phyloP scores from a whole-genome alignment of 2,113 vertebrate species.

The Phrynosoma platyrhinos region DNA sequence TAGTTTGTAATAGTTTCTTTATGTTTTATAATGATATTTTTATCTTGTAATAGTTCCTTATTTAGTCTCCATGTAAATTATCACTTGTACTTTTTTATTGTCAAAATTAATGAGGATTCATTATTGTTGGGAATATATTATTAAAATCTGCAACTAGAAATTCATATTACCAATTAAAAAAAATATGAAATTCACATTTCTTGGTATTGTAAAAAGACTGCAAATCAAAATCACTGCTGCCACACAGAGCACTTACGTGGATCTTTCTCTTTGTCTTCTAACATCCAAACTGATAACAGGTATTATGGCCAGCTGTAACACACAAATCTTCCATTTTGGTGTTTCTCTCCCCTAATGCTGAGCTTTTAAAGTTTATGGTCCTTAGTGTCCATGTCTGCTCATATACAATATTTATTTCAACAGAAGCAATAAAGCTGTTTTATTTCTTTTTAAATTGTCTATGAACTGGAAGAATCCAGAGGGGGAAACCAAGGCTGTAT shows the following conservation, averaged over 20 bases:
- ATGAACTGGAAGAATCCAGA: neutral
- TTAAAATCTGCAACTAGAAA: no score
- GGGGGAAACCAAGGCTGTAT: neutral
- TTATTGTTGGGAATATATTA: no score
- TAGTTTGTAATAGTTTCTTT: no score
- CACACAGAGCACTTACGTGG: neutral
- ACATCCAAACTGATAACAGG: neutral
- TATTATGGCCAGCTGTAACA: neutral
- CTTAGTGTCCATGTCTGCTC: neutral
- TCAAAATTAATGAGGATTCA: no score
- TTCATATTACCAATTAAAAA: no score
- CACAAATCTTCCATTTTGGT: neutral
- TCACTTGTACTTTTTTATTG: no score
- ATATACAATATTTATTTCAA: slow-evolving; percentile 37
- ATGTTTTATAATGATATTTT: no score
- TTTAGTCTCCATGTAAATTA: no score
- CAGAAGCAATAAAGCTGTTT: slow-evolving; percentile 4
- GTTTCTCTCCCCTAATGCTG: neutral
- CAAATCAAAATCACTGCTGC: neutral
- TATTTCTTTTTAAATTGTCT: slow-evolving; percentile 4
- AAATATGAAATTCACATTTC: no score
- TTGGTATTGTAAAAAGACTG: neutral
- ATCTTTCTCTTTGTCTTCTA: neutral
- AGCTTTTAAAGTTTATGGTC: neutral
- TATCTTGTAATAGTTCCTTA: no score